Conservation (phyloP, 2,888 invertebrate genomes). For the Cephus sareptanus region DNA sequence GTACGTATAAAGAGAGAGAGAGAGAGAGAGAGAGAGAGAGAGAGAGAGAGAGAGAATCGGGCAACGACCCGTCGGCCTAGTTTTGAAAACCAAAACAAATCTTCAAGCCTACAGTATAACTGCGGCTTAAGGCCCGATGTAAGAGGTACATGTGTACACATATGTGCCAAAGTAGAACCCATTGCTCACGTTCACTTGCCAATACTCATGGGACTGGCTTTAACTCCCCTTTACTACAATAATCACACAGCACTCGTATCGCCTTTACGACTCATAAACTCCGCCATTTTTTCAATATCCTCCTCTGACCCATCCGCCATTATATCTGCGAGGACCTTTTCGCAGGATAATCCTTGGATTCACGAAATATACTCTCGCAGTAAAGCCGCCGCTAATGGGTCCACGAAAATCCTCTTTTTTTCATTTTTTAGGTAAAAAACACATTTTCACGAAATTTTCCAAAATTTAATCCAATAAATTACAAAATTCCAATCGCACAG, state of each 20-base stretch:
- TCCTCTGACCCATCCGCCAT: background rate
- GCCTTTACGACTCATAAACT: background rate
- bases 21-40: constrained; percentile 4
- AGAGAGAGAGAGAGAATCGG: constrained; percentile 27
- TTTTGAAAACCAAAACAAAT: constrained; percentile 62
- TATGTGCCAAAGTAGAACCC: constrained; percentile 4
- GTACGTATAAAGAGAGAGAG: constrained; percentile 11
- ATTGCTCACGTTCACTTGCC: background rate
- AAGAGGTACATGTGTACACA: constrained; percentile 7
- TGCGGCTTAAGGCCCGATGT: constrained; percentile 1
- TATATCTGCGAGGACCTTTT: background rate
- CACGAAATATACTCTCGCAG: background rate
- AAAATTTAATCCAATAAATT: background rate
- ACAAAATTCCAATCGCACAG: background rate
- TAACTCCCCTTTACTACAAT: background rate
- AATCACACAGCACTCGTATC: background rate
- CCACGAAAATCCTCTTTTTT: background rate
- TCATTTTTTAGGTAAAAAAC: background rate
- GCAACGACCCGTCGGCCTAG: constrained; percentile 56
- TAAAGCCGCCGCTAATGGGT: background rate
- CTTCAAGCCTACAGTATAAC: constrained; percentile 9
- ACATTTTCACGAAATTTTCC: background rate
- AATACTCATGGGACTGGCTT: background rate
- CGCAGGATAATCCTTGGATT: background rate
- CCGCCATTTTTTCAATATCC: background rate